Evolutionary conservation across 2,888 invertebrate species (phyloP).

Genomic region (Coelinius sp.): DNA sequence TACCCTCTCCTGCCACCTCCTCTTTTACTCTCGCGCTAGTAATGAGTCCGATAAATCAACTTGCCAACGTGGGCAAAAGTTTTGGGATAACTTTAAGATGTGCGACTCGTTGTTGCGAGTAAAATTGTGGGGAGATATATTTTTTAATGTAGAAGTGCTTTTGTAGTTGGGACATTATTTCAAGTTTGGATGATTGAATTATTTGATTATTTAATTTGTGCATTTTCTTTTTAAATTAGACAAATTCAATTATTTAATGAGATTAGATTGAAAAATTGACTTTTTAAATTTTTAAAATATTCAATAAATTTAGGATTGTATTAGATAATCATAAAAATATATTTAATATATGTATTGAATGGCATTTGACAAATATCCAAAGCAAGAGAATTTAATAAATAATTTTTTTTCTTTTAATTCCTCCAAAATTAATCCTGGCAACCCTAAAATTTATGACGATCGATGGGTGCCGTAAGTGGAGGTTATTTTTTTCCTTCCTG

Average conservation of each 20-base stretch:
- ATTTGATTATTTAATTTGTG: neutral
- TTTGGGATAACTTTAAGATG: constrained; percentile 66
- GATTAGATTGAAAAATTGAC: too few relatives aligned
- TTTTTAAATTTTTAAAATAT: too few relatives aligned
- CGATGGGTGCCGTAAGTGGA: constrained; percentile 64
- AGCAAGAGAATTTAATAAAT: neutral
- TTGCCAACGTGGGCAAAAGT: constrained; percentile 68
- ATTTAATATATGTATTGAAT: too few relatives aligned
- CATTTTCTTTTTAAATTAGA: too few relatives aligned
- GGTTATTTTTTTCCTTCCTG: constrained; percentile 43
- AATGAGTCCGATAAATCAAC: constrained; percentile 71
- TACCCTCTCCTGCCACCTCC: constrained; percentile 58
- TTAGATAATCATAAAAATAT: too few relatives aligned
- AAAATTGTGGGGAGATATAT: constrained; percentile 7
- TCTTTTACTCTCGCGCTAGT: constrained; percentile 56
- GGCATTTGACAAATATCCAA: constrained; percentile 6
- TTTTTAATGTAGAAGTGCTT: constrained; percentile 13
- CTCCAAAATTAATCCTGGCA: constrained; percentile 45
- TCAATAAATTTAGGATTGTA: too few relatives aligned
- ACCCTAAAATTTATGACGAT: constrained; percentile 65
- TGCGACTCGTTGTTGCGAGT: constrained; percentile 36
- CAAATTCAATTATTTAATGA: too few relatives aligned
- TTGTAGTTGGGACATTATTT: neutral
- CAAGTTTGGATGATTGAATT: constrained; percentile 1
- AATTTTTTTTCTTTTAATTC: constrained; percentile 24